phyloP scores from a whole-genome alignment of 2,888 invertebrate species.

The Cantharis lateralis region DNA sequence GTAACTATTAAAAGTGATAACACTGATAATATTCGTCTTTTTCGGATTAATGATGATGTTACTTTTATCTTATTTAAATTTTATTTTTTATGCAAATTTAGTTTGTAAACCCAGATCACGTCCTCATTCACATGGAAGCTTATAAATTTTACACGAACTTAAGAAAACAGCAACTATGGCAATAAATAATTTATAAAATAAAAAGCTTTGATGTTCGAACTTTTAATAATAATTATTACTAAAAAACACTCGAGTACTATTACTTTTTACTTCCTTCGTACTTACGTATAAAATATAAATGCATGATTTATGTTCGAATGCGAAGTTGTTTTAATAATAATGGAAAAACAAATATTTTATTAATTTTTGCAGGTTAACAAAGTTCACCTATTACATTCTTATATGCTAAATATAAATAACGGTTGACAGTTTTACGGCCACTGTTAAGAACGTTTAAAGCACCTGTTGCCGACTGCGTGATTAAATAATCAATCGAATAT shows the following conservation, averaged over 20 bases:
- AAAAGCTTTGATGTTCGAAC: not conserved
- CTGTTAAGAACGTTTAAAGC: conserved; percentile 8
- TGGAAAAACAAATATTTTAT: not conserved
- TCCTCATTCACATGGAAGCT: not conserved
- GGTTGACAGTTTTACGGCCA: conserved; percentile 12
- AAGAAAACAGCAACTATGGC: not conserved
- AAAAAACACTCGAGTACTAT: not conserved
- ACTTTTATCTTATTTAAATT: not conserved
- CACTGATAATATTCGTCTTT: not conserved
- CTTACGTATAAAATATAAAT: not conserved
- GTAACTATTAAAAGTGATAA: not conserved
- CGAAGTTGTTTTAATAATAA: not conserved
- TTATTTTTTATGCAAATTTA: not conserved
- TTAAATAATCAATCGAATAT: not conserved
- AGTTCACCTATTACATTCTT: not conserved
- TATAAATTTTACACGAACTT: not conserved
- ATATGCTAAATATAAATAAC: conserved; percentile 10
- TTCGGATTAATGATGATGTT: not conserved
- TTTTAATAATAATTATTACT: not conserved
- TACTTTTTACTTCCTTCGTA: not conserved
- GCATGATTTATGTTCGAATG: not conserved
- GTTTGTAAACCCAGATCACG: not conserved
- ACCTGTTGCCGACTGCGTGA: conserved; percentile 9
- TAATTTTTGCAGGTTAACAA: not conserved
- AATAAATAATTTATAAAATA: not conserved